Evolutionary conservation across 2,888 invertebrate species (phyloP).

Genomic region (Pollenia griseotomentosa): DNA sequence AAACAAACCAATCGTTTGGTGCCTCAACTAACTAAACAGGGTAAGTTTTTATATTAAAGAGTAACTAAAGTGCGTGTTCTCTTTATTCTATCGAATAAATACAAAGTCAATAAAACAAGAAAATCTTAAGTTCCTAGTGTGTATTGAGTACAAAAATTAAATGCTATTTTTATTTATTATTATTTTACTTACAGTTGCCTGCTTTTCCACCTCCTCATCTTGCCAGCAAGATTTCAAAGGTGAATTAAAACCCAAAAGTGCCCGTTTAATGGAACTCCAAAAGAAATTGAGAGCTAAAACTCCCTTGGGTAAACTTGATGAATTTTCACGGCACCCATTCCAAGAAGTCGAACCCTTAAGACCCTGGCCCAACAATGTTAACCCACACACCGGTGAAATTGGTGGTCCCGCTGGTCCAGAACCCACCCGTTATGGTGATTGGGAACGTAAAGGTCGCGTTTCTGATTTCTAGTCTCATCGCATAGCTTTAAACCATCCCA

Average conservation of each 20-base stretch:
- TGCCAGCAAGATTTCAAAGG: slow-evolving; percentile 75
- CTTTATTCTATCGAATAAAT: not conserved
- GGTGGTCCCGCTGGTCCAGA: slow-evolving; percentile 98
- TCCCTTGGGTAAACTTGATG: slow-evolving; percentile 90
- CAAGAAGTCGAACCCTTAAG: slow-evolving; percentile 93
- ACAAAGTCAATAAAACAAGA: slow-evolving; percentile 18
- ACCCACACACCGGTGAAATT: slow-evolving; percentile 97
- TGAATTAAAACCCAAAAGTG: slow-evolving; percentile 83
- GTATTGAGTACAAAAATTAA: slow-evolving; percentile 28
- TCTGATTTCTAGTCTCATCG: slow-evolving; percentile 91
- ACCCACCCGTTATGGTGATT: slow-evolving; percentile 99
- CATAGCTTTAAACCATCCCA: slow-evolving; percentile 30
- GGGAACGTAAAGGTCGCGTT: slow-evolving; percentile 99
- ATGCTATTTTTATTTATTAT: slow-evolving; percentile 3
- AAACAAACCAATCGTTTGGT: slow-evolving; percentile 77
- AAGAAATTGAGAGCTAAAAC: slow-evolving; percentile 90
- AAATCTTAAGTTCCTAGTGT: not conserved
- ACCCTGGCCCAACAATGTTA: slow-evolving; percentile 93
- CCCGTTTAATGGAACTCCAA: slow-evolving; percentile 88
- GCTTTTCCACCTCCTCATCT: slow-evolving; percentile 77
- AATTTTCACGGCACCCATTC: slow-evolving; percentile 89
- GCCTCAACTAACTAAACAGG: slow-evolving; percentile 79
- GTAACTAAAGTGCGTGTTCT: not conserved
- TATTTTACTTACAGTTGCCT: slow-evolving; percentile 74
- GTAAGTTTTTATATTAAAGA: slow-evolving; percentile 71